Percentiles rank a stretch among this genome's conserved stretches.
phyloP scores from a whole-genome alignment of 2,797 vertebrate species.

The Molossus alvarezi region DNA sequence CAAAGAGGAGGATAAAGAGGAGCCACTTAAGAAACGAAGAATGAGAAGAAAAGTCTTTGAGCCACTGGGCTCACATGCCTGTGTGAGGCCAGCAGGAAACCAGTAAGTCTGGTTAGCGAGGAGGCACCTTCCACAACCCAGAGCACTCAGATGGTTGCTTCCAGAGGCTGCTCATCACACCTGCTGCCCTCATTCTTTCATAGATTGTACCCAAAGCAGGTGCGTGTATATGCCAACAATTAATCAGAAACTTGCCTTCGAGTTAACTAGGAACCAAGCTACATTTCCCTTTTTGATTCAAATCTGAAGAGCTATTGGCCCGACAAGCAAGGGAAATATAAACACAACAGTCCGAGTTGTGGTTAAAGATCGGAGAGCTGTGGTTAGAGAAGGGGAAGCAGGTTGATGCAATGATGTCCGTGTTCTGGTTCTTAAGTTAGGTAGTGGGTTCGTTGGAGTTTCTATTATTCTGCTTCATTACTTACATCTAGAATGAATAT shows the following conservation, averaged over 20 bases:
- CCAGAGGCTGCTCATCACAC: background rate
- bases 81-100: background rate
- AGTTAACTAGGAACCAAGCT: background rate
- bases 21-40: background rate
- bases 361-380: background rate
- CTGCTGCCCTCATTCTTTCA: background rate
- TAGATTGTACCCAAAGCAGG: background rate
- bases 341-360: background rate
- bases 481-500: background rate
- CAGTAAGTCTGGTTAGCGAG: background rate
- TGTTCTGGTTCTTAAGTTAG: background rate
- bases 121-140: background rate
- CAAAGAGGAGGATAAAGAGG: background rate
- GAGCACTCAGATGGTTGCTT: background rate
- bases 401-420: background rate
- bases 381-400: background rate
- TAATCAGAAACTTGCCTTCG: background rate
- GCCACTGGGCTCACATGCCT: background rate
- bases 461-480: background rate
- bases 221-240: no score
- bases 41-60: background rate
- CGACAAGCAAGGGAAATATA: background rate
- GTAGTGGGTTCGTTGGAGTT: background rate
- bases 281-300: constrained; percentile 9
- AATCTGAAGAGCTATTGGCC: background rate